Evolutionary conservation across 1,140 invertebrate genomes (phyloP).

Genomic region (Ostrea denselamellosa): DNA sequence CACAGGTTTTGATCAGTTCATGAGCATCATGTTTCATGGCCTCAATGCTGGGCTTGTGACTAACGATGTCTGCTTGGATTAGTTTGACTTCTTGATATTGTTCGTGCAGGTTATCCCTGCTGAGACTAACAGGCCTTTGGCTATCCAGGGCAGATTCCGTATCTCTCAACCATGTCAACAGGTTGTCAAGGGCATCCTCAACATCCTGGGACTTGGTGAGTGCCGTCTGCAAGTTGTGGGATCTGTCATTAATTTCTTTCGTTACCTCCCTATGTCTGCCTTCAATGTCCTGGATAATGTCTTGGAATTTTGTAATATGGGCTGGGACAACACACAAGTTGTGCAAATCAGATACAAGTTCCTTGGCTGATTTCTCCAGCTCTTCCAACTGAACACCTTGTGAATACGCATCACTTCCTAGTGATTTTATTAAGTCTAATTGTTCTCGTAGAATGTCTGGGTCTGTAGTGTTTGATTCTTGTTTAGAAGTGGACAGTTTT

Average conservation of each 20-base stretch:
- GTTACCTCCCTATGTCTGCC: slow-evolving; percentile 84
- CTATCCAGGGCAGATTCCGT: slow-evolving; percentile 88
- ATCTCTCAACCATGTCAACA: slow-evolving; percentile 90
- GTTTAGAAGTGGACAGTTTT: slow-evolving; percentile 86
- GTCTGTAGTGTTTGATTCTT: slow-evolving; percentile 91
- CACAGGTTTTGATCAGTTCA: slow-evolving; percentile 89
- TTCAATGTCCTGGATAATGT: slow-evolving; percentile 88
- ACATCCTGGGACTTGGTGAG: slow-evolving; percentile 96
- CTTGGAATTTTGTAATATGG: slow-evolving; percentile 88
- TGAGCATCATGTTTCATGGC: slow-evolving; percentile 88
- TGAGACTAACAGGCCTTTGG: slow-evolving; percentile 90
- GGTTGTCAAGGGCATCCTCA: slow-evolving; percentile 92
- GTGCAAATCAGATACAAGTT: slow-evolving; percentile 84
- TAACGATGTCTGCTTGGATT: slow-evolving; percentile 90
- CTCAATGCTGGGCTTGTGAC: slow-evolving; percentile 90
- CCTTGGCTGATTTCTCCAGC: slow-evolving; percentile 69
- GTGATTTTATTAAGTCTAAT: slow-evolving; percentile 88
- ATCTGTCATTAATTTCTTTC: slow-evolving; percentile 79
- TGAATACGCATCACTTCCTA: slow-evolving; percentile 92
- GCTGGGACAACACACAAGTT: slow-evolving; percentile 85
- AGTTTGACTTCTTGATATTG: slow-evolving; percentile 91
- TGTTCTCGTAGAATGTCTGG: slow-evolving; percentile 93
- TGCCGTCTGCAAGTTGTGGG: slow-evolving; percentile 84
- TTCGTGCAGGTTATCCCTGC: slow-evolving; percentile 93
- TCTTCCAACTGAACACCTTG: slow-evolving; percentile 92